Conservation (phyloP, 2,797 vertebrate genomes). For the Gallinago solitaria region DNA sequence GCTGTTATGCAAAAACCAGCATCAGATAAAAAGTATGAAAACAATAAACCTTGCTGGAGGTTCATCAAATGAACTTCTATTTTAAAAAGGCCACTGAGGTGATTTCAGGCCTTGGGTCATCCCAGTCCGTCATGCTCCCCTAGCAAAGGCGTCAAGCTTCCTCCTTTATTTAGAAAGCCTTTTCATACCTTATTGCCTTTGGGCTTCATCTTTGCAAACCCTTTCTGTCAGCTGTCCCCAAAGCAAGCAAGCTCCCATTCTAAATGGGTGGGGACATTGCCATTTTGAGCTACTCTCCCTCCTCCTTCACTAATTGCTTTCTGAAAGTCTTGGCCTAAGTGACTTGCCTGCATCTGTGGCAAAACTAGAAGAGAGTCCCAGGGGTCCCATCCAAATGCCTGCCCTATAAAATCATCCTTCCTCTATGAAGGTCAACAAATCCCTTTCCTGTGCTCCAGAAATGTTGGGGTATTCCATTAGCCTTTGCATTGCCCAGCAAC, state of each 20-base stretch:
- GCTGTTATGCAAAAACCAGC: not conserved
- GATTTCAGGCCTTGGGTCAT: conserved; percentile 7
- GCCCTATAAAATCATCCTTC: not conserved
- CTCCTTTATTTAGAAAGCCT: not conserved
- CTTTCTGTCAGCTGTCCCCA: not conserved
- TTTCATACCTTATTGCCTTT: not conserved
- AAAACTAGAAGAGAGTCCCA: not conserved
- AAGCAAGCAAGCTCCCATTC: not conserved
- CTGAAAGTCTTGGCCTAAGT: conserved; percentile 2
- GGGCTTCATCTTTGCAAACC: not conserved
- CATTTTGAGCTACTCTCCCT: not conserved
- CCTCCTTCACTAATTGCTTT: not conserved
- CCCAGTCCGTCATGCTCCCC: not conserved
- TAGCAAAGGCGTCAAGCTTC: not conserved
- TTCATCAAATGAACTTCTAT: not conserved
- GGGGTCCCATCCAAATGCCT: not conserved
- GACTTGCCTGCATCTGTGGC: not conserved
- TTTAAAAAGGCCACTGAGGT: not conserved
- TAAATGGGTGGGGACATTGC: not conserved
- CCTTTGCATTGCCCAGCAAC: not conserved
- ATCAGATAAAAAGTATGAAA: conserved; percentile 45
- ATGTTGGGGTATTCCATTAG: not conserved
- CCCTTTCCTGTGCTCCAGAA: conserved; percentile 1
- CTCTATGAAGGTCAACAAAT: not conserved
- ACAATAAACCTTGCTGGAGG: not conserved